phyloP scores from a whole-genome alignment of 2,797 vertebrate genomes.

The Scolopax rusticola region DNA sequence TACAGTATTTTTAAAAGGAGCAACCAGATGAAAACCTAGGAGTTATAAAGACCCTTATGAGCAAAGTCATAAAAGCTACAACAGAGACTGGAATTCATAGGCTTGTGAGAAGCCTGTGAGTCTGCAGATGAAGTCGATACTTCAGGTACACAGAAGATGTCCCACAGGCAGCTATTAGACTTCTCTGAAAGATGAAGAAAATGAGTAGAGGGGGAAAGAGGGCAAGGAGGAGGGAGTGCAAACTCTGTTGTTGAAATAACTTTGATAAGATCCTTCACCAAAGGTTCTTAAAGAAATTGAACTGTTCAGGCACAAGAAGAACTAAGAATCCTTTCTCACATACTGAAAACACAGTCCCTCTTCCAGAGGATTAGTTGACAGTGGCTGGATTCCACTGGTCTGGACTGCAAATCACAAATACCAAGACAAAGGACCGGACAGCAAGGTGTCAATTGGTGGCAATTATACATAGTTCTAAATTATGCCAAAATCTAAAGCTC shows the following conservation, averaged over 20 bases:
- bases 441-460: background rate
- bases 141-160: background rate
- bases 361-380: background rate
- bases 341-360: background rate
- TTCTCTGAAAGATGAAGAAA: background rate
- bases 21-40: background rate
- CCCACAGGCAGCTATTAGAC: background rate
- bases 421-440: background rate
- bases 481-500: background rate
- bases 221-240: background rate
- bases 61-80: background rate
- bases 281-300: background rate
- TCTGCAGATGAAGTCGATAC: fast-evolving
- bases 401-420: background rate
- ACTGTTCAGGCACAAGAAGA: background rate
- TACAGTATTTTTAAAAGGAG: background rate
- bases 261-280: background rate
- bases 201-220: background rate
- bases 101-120: fast-evolving
- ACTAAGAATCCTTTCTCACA: background rate
- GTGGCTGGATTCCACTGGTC: background rate
- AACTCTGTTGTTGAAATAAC: background rate
- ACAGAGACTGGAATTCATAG: background rate
- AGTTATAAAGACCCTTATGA: fast-evolving
- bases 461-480: background rate